Percentiles rank a stretch among this genome's conserved stretches.
Conservation (phyloP, 2,113 vertebrate genomes). For the Mormoops blainvillei region DNA sequence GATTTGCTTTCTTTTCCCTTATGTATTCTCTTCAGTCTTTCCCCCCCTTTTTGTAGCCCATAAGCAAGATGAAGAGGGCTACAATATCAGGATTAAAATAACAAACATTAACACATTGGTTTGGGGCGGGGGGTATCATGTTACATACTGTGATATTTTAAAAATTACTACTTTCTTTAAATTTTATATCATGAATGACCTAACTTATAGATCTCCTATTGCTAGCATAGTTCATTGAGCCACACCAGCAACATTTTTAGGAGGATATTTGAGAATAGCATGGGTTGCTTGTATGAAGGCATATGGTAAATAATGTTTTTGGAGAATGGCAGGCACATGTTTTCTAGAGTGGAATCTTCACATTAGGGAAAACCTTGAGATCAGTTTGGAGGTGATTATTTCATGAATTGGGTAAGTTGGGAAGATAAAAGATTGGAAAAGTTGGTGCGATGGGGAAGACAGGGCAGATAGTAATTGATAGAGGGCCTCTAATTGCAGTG, state of each 20-base stretch:
- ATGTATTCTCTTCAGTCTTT: neutral
- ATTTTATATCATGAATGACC: neutral
- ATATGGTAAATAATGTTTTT: neutral
- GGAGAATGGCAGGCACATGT: neutral
- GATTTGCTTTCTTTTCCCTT: neutral
- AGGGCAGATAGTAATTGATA: neutral
- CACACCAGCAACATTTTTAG: neutral
- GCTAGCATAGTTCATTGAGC: neutral
- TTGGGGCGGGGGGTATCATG: neutral
- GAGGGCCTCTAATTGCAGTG: neutral
- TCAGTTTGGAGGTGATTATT: neutral
- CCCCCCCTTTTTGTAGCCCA: neutral
- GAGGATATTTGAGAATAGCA: neutral
- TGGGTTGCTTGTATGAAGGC: neutral
- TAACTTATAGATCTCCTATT: neutral
- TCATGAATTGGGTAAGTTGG: neutral
- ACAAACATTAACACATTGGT: neutral
- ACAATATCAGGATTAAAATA: neutral
- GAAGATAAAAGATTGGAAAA: neutral
- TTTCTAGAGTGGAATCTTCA: neutral
- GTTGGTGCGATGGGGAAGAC: neutral
- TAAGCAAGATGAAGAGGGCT: slow-evolving; percentile 1
- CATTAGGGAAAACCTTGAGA: neutral
- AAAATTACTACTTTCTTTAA: slow-evolving; percentile 1
- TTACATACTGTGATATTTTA: neutral